A percentile compares a stretch with the other conserved stretches of the same genome.
Conservation (phyloP, 2,888 invertebrate species). For the Noctuana brunneofusca region DNA sequence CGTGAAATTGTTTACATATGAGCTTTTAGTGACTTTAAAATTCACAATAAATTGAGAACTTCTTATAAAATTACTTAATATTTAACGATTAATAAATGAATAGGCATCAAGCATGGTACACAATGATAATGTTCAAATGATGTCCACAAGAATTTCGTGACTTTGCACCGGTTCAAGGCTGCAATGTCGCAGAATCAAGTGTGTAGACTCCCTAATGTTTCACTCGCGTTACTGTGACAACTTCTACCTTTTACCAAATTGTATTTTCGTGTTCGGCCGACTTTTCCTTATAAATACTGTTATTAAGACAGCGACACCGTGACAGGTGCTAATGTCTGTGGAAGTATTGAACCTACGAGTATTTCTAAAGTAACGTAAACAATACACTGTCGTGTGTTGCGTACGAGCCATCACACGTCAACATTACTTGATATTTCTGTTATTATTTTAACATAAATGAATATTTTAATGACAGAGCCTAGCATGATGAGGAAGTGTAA, state of each 20-base stretch:
- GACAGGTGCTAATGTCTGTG: conserved; percentile 78
- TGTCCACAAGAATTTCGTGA: neutral
- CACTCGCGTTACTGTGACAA: conserved; percentile 78
- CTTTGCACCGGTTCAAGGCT: neutral
- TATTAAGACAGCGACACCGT: conserved; percentile 76
- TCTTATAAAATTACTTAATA: no score
- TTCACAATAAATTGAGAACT: no score
- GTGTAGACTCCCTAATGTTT: conserved; percentile 61
- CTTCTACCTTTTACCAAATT: conserved; percentile 80
- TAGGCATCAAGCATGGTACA: no score
- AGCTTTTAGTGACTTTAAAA: no score
- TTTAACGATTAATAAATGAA: no score
- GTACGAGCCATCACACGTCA: neutral
- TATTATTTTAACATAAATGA: conserved; percentile 11
- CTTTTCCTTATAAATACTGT: conserved; percentile 82
- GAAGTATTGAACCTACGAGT: conserved; percentile 59
- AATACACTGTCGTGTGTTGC: conserved; percentile 48
- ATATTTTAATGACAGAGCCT: neutral
- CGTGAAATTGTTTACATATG: no score
- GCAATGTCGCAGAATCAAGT: neutral
- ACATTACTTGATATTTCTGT: neutral
- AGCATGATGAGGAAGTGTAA: neutral
- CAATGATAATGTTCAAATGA: neutral
- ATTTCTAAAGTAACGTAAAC: conserved; percentile 69
- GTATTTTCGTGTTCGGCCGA: conserved; percentile 80